Conservation (phyloP, 2,888 invertebrate genomes). For the Portevinia maculata region DNA sequence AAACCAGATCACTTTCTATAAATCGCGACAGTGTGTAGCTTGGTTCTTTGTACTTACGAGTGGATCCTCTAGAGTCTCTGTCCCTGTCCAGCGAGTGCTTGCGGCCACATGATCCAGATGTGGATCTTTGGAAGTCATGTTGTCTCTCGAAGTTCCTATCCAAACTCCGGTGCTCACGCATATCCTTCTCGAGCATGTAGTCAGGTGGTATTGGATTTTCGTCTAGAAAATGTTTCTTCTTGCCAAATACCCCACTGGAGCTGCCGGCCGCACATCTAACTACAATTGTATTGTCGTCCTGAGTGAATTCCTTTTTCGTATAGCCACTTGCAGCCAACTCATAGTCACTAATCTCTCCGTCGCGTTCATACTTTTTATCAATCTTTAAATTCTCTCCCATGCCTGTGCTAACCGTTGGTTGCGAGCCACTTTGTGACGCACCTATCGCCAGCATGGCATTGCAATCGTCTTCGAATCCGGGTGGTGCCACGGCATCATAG, state of each 20-base stretch:
- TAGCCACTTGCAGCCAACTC: slow-evolving; percentile 82
- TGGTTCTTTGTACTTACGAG: slow-evolving; percentile 78
- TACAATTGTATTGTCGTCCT: slow-evolving; percentile 79
- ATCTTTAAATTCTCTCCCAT: slow-evolving; percentile 81
- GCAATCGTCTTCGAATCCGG: slow-evolving; percentile 82
- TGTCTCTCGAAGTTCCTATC: slow-evolving; percentile 82
- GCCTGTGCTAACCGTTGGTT: slow-evolving; percentile 47
- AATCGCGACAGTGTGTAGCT: slow-evolving; percentile 80
- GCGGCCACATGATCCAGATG: slow-evolving; percentile 64
- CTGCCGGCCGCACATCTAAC: slow-evolving; percentile 43
- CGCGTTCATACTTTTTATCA: slow-evolving; percentile 82
- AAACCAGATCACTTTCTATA: slow-evolving; percentile 77
- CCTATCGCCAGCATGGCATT: slow-evolving; percentile 73
- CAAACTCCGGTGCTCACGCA: slow-evolving; percentile 81
- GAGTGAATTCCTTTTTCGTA: slow-evolving; percentile 82
- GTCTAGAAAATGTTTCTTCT: slow-evolving; percentile 82
- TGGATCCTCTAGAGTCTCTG: slow-evolving; percentile 67
- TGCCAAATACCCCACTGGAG: slow-evolving; percentile 72
- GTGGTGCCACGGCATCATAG: slow-evolving; percentile 85
- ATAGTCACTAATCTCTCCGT: slow-evolving; percentile 82
- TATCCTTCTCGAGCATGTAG: slow-evolving; percentile 81
- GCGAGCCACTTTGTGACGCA: slow-evolving; percentile 28
- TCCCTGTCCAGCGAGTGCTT: slow-evolving; percentile 75
- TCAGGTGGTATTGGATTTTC: slow-evolving; percentile 83
- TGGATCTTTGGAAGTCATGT: slow-evolving; percentile 76